Base-by-base conservation (phyloP, 2,797 vertebrate species). In the Choloepus didactylus region DNA sequence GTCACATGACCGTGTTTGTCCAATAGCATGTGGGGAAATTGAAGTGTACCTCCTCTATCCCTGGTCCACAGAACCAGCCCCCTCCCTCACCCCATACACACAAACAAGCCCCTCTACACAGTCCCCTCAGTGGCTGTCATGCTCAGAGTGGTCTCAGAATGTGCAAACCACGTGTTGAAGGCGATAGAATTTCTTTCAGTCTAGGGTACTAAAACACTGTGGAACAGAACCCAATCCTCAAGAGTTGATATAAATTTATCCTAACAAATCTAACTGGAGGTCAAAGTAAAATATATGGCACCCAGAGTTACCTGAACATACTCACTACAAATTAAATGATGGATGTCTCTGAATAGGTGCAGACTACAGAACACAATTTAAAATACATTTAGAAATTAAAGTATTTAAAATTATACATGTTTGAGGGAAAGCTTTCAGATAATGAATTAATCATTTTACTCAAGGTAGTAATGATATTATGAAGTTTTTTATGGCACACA, bases 181-280 rank as follows among this genome's bases (percentile, higher is more conserved):
- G 21, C 27, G 31, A 27, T 21, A 72, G 54, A 54, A 11, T 31
- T 64, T 84, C 5, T 64, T 70, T 70, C 12, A 77, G 18, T 11
- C 2, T 60, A 51, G 15, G 4, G 6, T 35, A 8, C 12, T 69
- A 23, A 72, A 19, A 46, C 9, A n/a, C 35, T 95, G n/a, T 82
- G 41, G 27, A 5, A 1, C 6, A 76, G 6, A 3, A 9, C 4
- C 2, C 10, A 59, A 44, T 19, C 0, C 14, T 21, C 5, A 29
- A 54, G 3, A 59, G 56, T 38, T 73, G 38, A 56, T 25, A 4
- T 41, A 46, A 95, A 67, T 38, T 72, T 70, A 77, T 0, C 73
- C 9, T 27, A 93, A 44, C 6, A 21, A n/a, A 87, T 80, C 1
- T 44, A 64, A 80, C 60, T 44, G 44, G 15, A 21, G 21, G 18